Base-by-base conservation (phyloP, 2,113 vertebrate genomes). In the Melozone crissalis region DNA sequence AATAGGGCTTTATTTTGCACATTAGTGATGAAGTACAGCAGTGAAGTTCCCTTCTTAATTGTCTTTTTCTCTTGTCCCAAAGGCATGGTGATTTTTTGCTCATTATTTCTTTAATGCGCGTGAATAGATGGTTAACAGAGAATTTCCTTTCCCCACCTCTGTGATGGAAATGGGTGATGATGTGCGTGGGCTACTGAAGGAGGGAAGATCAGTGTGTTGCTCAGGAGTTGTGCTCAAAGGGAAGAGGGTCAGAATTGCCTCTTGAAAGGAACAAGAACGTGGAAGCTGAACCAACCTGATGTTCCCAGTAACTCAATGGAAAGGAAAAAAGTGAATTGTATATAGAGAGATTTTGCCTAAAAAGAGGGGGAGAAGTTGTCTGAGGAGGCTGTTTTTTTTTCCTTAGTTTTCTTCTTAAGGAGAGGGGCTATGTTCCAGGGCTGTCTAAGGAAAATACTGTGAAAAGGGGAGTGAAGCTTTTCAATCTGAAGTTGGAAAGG, bases 301-400 rank as follows among this genome's bases (percentile, higher is more conserved):
- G 14, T 55, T 81, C 30, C 5, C 18, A 37, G 31, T 59, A 47
- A 76, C 27, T 88, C 21, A 23, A 3, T 26, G 26, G 19, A n/a
- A 41, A 11, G 35, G 15, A 33, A 7, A 21, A 18, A 65, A 23
- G 26, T 10, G 7, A 72, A 47, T 52, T 84, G 5, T 46, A 15
- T 14, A 41, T 7, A 75, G 46, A 80, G 54, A 37, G 1, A 65
- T 13, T 22, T 69, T 63, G 9, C 30, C 55, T 61, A 17, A 39
- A 92, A 88, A 57, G 23, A 30, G 57, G 10, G 7, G 12, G 28
- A 63, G 24, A 84, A 47, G 55, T 74, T 85, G 33, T 23, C 39
- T 41, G 35, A 52, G 57, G 55, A 43, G 30, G 3, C 18, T 62
- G 14, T 1, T 0, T 0, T 4, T 14, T 61, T 84, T 79, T 73